Conservation (phyloP, 2,113 vertebrate species). For the Cynopterus brachyotis region DNA sequence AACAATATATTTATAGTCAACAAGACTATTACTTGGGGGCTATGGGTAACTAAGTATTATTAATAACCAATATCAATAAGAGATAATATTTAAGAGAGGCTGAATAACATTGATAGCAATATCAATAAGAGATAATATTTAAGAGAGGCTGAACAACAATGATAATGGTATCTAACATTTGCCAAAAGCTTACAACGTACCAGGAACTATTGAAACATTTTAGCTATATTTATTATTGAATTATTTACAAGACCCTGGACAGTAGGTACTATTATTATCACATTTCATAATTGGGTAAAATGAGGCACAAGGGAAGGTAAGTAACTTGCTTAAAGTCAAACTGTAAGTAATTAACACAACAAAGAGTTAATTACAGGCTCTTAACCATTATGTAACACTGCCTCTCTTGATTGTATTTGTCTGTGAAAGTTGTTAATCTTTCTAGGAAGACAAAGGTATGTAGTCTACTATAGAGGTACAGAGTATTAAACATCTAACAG, state of each 20-base stretch:
- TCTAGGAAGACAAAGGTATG: background rate
- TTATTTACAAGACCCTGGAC: background rate
- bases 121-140: background rate
- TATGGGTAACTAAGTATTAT: background rate
- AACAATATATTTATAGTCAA: background rate
- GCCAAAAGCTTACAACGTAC: background rate
- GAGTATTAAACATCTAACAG: background rate
- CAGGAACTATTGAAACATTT: slow-evolving; percentile 5
- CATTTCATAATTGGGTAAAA: slow-evolving; percentile 26
- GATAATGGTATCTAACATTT: background rate
- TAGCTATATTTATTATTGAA: background rate
- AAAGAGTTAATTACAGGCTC: background rate
- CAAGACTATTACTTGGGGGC: background rate
- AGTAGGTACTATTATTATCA: background rate
- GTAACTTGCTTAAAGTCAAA: background rate
- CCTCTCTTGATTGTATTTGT: background rate
- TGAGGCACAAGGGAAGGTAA: background rate
- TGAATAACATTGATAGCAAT: slow-evolving; percentile 2
- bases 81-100: background rate
- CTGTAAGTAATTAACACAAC: background rate
- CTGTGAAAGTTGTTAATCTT: slow-evolving; percentile 26
- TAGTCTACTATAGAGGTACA: background rate
- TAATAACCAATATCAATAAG: slow-evolving; percentile 12
- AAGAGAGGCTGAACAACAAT: background rate
- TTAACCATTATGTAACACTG: background rate